Conservation (phyloP, 1,140 invertebrate species). For the Dinothrombium tinctorium region DNA sequence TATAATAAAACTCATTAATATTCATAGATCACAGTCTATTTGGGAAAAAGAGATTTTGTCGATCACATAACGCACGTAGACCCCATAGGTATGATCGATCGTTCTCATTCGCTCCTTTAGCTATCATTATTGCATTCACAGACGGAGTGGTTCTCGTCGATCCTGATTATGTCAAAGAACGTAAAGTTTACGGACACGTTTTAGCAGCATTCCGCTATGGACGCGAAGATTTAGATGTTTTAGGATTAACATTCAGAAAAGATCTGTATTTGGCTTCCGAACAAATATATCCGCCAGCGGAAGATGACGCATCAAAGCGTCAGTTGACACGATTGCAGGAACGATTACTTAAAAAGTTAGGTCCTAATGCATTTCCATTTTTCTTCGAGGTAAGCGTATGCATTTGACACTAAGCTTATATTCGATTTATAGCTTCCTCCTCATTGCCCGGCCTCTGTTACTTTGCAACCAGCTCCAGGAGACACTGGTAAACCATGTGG, state of each 20-base stretch:
- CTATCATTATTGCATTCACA: too few relatives aligned
- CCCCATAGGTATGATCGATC: conserved; percentile 46
- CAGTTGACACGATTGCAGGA: conserved; percentile 77
- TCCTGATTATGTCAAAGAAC: conserved; percentile 84
- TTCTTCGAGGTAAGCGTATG: conserved; percentile 49
- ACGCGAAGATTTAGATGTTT: conserved; percentile 86
- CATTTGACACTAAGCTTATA: conserved; percentile 8
- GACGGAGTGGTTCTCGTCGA: conserved; percentile 96
- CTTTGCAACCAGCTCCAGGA: conserved; percentile 50
- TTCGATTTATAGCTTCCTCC: conserved; percentile 42
- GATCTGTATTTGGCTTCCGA: conserved; percentile 85
- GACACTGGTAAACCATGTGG: conserved; percentile 78
- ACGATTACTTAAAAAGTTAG: conserved; percentile 84
- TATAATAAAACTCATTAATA: not conserved
- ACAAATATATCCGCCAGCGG: conserved; percentile 53
- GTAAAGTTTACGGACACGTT: conserved; percentile 88
- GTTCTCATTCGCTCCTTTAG: conserved; percentile 16
- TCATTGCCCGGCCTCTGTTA: conserved; percentile 80
- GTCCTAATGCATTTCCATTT: conserved; percentile 90
- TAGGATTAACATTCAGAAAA: conserved; percentile 91
- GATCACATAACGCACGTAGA: conserved; percentile 78
- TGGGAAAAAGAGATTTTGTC: conserved; percentile 86
- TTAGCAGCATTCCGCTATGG: conserved; percentile 94
- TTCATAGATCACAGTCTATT: conserved; percentile 53
- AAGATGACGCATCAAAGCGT: conserved; percentile 37